Evolutionary conservation across 1,140 invertebrate genomes (phyloP).

Genomic region (Drosophila nigromelanica): DNA sequence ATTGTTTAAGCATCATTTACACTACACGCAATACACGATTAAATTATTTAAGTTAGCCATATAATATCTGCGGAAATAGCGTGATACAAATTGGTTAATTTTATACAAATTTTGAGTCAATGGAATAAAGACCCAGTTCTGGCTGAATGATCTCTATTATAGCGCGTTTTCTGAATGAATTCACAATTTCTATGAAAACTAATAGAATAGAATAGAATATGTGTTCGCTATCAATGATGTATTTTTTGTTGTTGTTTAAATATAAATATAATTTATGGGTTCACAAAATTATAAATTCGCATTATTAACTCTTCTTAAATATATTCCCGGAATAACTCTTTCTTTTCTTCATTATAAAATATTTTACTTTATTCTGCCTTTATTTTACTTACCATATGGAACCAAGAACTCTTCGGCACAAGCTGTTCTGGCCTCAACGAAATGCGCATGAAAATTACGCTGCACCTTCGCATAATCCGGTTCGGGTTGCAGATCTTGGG

Average conservation of each 20-base stretch:
- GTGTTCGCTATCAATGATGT: not conserved
- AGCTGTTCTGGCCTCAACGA: constrained; percentile 32
- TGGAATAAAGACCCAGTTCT: not conserved
- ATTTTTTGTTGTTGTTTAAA: too few relatives aligned
- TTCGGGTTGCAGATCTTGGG: constrained; percentile 38
- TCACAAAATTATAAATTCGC: too few relatives aligned
- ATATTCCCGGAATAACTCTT: too few relatives aligned
- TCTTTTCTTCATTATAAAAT: not conserved
- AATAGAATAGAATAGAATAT: not conserved
- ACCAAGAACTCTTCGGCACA: constrained; percentile 60
- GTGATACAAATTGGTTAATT: constrained; percentile 27
- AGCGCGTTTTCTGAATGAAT: not conserved
- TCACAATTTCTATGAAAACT: not conserved
- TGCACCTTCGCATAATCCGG: constrained; percentile 57
- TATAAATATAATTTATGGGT: too few relatives aligned
- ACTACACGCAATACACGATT: constrained; percentile 48
- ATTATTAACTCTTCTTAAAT: too few relatives aligned
- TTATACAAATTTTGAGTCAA: constrained; percentile 35
- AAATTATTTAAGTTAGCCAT: constrained; percentile 11
- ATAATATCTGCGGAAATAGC: constrained; percentile 43
- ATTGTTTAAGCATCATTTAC: constrained; percentile 8
- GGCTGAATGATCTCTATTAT: constrained; percentile 26
- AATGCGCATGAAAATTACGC: constrained; percentile 38
- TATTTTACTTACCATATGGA: constrained; percentile 54
- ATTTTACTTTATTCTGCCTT: not conserved